A percentile compares a stretch with the other conserved stretches of the same genome.
phyloP scores from a whole-genome alignment of 2,113 vertebrate species.

The Mirounga angustirostris region DNA sequence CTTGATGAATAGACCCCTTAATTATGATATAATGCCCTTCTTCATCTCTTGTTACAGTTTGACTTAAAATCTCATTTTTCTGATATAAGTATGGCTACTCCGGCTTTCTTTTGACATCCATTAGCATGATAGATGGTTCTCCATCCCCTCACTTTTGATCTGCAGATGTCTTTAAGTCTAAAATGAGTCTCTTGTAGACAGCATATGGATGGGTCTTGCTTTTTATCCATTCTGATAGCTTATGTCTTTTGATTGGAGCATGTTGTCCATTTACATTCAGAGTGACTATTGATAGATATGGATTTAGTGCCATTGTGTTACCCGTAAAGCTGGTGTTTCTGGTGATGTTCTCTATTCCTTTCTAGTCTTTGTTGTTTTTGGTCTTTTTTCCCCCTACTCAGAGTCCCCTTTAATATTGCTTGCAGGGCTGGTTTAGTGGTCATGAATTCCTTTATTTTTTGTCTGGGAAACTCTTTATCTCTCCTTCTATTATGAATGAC shows the following conservation, averaged over 20 bases:
- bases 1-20: background rate
- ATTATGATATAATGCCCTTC: background rate
- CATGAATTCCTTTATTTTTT: background rate
- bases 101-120: background rate
- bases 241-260: background rate
- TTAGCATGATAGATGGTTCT: background rate
- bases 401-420: background rate
- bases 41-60: background rate
- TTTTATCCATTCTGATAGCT: background rate
- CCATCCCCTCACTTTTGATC: background rate
- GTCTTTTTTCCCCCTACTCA: background rate
- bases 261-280: background rate
- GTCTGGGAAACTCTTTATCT: background rate
- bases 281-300: background rate
- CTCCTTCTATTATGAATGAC: background rate
- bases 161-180: background rate
- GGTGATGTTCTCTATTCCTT: background rate
- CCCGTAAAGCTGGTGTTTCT: background rate
- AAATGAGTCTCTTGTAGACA: background rate
- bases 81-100: background rate
- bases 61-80: background rate
- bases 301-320: background rate
- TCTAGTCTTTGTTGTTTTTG: background rate
- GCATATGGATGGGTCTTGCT: background rate
- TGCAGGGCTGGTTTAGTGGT: background rate